Percentiles rank a stretch among this genome's conserved stretches.
phyloP scores from a whole-genome alignment of 2,888 invertebrate genomes.

The Hymenopus coronatus region DNA sequence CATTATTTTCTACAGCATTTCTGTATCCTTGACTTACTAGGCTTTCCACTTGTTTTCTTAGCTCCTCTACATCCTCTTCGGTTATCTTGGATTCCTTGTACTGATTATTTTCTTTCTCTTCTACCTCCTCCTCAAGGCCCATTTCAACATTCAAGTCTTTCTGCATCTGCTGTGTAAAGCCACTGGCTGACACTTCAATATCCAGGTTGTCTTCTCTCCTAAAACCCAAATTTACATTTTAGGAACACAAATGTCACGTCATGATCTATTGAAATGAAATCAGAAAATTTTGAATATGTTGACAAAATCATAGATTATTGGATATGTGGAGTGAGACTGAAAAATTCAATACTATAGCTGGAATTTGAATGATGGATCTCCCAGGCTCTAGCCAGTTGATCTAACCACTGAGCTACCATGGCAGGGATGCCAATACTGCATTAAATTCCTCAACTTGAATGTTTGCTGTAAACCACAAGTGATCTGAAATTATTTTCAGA shows the following conservation, averaged over 20 bases:
- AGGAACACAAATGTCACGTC: background rate
- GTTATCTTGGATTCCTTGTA: constrained; percentile 22
- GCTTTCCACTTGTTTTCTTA: constrained; percentile 33
- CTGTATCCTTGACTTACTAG: constrained; percentile 3
- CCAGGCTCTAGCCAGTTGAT: too few species aligned
- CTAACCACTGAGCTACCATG: too few species aligned
- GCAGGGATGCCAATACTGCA: too few species aligned
- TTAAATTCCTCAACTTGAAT: too few species aligned
- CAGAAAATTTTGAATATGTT: background rate
- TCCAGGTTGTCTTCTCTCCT: constrained; percentile 81
- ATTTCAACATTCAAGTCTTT: constrained; percentile 59
- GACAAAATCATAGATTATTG: background rate
- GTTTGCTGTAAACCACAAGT: too few species aligned
- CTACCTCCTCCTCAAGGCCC: constrained; percentile 50
- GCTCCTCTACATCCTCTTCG: constrained; percentile 35
- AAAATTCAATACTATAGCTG: too few species aligned
- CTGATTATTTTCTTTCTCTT: constrained; percentile 39
- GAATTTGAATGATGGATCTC: too few species aligned
- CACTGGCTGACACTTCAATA: constrained; percentile 86
- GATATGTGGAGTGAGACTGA: too few species aligned
- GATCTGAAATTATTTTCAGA: too few species aligned
- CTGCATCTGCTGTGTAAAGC: constrained; percentile 79
- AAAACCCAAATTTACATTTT: constrained; percentile 38
- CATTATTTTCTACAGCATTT: background rate
- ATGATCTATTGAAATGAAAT: background rate